Conservation (phyloP, 2,888 invertebrate genomes). For the Eupithecia pulchellata region DNA sequence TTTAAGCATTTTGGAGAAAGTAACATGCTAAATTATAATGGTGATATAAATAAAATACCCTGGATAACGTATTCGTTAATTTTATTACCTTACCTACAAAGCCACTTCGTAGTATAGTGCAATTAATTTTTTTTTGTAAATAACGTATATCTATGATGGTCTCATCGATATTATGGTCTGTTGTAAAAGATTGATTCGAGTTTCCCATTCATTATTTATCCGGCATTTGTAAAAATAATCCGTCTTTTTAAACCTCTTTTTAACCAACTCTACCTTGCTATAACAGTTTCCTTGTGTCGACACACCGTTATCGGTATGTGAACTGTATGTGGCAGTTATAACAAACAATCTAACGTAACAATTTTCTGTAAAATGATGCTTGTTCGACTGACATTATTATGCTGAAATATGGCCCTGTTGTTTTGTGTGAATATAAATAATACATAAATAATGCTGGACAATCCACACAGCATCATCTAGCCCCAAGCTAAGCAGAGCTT, state of each 20-base stretch:
- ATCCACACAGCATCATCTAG: too few relatives aligned
- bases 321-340: slow-evolving; percentile 33
- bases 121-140: too few relatives aligned
- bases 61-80: neutral
- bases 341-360: slow-evolving; percentile 32
- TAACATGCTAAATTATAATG: neutral
- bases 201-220: neutral
- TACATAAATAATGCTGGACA: too few relatives aligned
- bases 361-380: slow-evolving; percentile 33
- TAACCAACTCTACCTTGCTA: slow-evolving; percentile 16
- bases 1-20: neutral
- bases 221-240: neutral
- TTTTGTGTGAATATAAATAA: too few relatives aligned
- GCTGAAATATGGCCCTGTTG: slow-evolving; percentile 14
- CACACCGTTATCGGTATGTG: slow-evolving; percentile 35
- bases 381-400: slow-evolving; percentile 28
- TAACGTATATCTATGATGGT: neutral
- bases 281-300: slow-evolving; percentile 35
- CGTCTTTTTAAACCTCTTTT: neutral
- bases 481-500: too few relatives aligned
- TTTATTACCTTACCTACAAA: neutral
- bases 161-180: neutral
- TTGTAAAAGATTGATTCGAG: neutral
- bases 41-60: neutral
- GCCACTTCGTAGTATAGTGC: too few relatives aligned